These are phyloP conservation scores for Branchinecta sandiegonensis DNA, from an alignment of 2,888 invertebrate species.

Conservation along the genomic window DNA sequence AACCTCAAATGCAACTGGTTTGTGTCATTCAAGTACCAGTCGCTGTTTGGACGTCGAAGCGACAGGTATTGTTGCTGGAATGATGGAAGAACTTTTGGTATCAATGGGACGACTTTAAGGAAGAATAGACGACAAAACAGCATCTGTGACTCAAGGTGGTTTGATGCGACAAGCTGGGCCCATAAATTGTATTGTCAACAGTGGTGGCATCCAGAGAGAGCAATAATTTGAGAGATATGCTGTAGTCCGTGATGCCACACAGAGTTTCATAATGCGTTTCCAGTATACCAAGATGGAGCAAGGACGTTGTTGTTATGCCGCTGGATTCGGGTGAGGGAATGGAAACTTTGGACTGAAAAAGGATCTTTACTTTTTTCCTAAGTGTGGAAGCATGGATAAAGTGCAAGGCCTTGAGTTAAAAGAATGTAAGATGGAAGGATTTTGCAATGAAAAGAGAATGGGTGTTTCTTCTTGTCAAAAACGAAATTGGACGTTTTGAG, in stretches of 20 bases:
- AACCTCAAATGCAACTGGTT: conserved; percentile 15
- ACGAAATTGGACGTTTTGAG: no score
- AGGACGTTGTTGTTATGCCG: no score
- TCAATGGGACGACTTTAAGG: conserved; percentile 10
- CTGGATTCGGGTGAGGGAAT: no score
- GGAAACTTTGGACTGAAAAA: no score
- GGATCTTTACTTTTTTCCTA: no score
- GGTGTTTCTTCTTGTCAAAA: no score
- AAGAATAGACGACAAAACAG: conserved; percentile 12
- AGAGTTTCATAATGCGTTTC: no score
- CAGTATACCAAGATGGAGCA: no score
- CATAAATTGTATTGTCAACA: conserved; percentile 14
- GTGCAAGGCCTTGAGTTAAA: no score
- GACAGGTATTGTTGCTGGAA: conserved; percentile 10
- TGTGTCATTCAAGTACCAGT: conserved; percentile 12
- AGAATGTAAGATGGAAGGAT: no score
- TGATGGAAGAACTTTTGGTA: conserved; percentile 4
- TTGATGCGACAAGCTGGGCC: background rate
- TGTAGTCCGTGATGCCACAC: background rate
- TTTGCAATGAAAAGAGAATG: no score
- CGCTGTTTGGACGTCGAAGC: background rate
- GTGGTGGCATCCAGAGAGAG: conserved; percentile 15
- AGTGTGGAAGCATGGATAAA: no score
- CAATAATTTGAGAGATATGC: conserved; percentile 2
- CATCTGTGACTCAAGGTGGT: conserved; percentile 12